Evolutionary conservation across 1,140 invertebrate species (phyloP).

Genomic region (Ceratitis capitata): DNA sequence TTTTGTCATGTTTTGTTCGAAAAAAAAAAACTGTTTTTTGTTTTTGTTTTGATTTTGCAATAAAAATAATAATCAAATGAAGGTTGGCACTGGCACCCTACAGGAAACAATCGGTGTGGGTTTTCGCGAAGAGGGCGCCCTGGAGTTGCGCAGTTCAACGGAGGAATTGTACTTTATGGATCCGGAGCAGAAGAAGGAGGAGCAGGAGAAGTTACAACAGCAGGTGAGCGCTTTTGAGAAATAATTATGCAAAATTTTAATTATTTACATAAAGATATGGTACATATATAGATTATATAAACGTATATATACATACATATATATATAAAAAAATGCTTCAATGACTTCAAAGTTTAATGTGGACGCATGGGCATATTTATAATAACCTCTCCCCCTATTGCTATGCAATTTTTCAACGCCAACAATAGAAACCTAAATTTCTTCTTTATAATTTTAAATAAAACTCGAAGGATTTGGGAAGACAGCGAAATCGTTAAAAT

Average conservation of each 20-base stretch:
- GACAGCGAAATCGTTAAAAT: no score
- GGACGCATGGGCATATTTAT: no score
- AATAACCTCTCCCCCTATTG: no score
- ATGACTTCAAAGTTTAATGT: no score
- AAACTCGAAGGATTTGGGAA: no score
- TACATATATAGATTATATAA: no score
- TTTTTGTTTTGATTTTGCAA: constrained; percentile 35
- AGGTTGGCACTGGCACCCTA: constrained; percentile 65
- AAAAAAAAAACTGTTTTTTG: constrained; percentile 43
- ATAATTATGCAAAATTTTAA: background rate
- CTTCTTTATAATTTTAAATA: no score
- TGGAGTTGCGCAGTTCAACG: constrained; percentile 83
- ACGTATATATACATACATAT: no score
- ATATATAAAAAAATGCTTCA: no score
- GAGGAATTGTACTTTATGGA: constrained; percentile 85
- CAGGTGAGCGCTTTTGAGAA: background rate
- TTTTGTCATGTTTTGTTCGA: constrained; percentile 29
- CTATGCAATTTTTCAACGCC: no score
- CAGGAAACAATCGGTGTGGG: constrained; percentile 68
- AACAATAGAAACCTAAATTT: no score
- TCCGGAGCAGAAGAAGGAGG: constrained; percentile 69
- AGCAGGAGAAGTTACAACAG: constrained; percentile 57
- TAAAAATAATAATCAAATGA: constrained; percentile 48
- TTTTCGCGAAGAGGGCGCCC: constrained; percentile 80
- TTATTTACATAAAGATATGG: no score